A percentile compares a stretch with the other conserved stretches of the same genome.
Evolutionary conservation across 2,797 vertebrate species (phyloP).

Genomic region (Enteromius anoplus): DNA sequence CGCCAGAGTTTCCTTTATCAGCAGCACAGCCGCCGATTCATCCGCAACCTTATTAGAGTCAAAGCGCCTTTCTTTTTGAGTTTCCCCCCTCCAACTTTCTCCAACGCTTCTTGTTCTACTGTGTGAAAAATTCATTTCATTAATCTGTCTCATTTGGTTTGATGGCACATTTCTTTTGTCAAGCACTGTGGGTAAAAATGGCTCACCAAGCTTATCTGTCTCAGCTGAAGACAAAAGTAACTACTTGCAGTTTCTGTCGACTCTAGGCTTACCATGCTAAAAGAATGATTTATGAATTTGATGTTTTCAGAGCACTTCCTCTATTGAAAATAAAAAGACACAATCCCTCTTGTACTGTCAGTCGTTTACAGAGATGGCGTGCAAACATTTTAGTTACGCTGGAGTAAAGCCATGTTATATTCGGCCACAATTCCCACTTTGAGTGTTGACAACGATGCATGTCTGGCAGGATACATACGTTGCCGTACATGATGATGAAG

Average conservation of each 20-base stretch:
- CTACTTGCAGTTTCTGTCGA: constrained; percentile 19
- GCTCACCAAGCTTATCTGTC: constrained; percentile 33
- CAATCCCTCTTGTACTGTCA: neutral
- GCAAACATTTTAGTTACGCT: neutral
- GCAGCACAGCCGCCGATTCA: neutral
- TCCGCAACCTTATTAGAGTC: constrained; percentile 23
- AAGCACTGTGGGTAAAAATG: constrained; percentile 35
- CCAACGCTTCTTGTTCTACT: constrained; percentile 12
- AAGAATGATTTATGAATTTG: constrained; percentile 28
- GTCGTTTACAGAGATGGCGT: neutral
- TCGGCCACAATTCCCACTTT: neutral
- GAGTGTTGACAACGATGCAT: neutral
- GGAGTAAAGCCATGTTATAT: neutral
- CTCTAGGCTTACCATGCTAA: constrained; percentile 1
- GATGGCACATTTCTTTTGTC: constrained; percentile 43
- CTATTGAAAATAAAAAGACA: constrained; percentile 8
- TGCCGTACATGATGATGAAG: neutral
- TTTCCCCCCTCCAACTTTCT: constrained; percentile 5
- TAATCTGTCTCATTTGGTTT: constrained; percentile 38
- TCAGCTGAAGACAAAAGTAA: constrained; percentile 35
- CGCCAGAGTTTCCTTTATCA: constrained; percentile 12
- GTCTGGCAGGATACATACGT: constrained; percentile 14
- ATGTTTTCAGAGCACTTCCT: constrained; percentile 4
- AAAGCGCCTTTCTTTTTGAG: constrained; percentile 24
- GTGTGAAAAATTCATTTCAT: constrained; percentile 40